phyloP scores from a whole-genome alignment of 1,140 invertebrate genomes.

The Lepidurus apus region DNA sequence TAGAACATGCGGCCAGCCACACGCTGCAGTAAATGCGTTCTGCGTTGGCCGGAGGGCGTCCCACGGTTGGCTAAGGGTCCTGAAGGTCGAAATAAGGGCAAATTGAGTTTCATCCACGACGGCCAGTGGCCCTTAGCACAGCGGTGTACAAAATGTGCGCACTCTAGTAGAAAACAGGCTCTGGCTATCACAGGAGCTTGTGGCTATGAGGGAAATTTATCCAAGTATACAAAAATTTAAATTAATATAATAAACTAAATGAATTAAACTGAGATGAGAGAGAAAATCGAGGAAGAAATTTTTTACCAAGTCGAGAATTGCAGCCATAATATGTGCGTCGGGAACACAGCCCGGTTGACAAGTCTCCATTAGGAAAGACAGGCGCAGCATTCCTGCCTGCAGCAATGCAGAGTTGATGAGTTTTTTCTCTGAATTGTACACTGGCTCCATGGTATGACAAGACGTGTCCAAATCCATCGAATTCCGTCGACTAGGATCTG shows the following conservation, averaged over 20 bases:
- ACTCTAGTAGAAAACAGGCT: conserved; percentile 87
- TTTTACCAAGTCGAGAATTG: conserved; percentile 84
- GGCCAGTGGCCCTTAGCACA: conserved; percentile 99
- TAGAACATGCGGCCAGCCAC: conserved; percentile 94
- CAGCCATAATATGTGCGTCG: conserved; percentile 91
- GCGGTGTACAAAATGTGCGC: conserved; percentile 90
- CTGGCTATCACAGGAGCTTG: conserved; percentile 85
- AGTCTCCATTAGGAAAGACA: conserved; percentile 87
- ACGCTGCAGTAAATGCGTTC: conserved; percentile 76
- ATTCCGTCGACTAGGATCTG: conserved; percentile 74
- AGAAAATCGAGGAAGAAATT: neutral
- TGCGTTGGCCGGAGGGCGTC: conserved; percentile 56
- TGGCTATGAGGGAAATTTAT: conserved; percentile 20
- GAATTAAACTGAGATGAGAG: neutral
- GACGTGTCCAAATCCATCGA: conserved; percentile 73
- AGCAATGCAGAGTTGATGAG: conserved; percentile 67
- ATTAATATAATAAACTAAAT: neutral
- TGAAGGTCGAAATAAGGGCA: conserved; percentile 59
- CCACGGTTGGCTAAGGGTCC: conserved; percentile 46
- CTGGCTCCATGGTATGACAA: conserved; percentile 73
- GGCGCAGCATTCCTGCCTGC: conserved; percentile 70
- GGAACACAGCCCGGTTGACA: conserved; percentile 91
- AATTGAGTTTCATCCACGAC: conserved; percentile 83
- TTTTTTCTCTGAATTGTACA: conserved; percentile 75
- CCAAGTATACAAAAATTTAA: neutral